Conservation (phyloP, 2,113 vertebrate genomes). For the Setophaga petechia region DNA sequence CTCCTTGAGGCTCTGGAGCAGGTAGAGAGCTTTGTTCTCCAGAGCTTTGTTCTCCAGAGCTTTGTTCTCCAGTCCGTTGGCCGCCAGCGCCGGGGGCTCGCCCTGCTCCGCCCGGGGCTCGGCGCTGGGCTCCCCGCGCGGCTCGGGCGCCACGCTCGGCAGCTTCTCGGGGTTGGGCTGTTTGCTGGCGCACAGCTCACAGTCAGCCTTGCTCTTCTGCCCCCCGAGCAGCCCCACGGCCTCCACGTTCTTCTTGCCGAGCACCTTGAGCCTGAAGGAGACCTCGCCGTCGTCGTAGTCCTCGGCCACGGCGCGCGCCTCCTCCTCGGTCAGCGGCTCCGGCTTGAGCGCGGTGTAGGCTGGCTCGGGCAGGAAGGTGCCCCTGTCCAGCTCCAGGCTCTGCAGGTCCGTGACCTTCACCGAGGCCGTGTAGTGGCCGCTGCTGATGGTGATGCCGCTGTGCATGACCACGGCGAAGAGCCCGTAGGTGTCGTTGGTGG, state of each 20-base stretch:
- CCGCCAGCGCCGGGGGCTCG: not conserved
- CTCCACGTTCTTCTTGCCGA: conserved; percentile 85
- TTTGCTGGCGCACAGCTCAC: conserved; percentile 79
- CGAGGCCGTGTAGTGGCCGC: conserved; percentile 95
- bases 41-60: conserved; percentile 57
- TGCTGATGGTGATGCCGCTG: conserved; percentile 95
- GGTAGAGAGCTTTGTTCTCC: conserved; percentile 65
- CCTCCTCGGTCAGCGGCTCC: conserved; percentile 72
- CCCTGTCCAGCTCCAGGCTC: conserved; percentile 73
- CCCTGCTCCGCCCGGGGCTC: not conserved
- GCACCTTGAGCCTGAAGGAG: conserved; percentile 81
- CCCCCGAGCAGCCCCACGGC: conserved; percentile 90
- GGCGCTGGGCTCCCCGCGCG: conserved; percentile 51
- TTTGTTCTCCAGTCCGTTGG: conserved; percentile 62
- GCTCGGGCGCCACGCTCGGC: conserved; percentile 38
- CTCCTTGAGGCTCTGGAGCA: conserved; percentile 81
- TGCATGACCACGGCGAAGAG: conserved; percentile 98
- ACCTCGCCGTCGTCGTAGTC: conserved; percentile 86
- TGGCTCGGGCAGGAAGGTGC: conserved; percentile 67
- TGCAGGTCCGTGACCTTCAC: conserved; percentile 85
- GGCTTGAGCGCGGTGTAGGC: conserved; percentile 62
- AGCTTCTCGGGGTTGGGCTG: conserved; percentile 78
- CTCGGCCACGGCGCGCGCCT: conserved; percentile 65
- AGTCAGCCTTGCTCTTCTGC: conserved; percentile 87
- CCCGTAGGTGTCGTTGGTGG: conserved; percentile 85